Evolutionary conservation across 2,888 invertebrate species (phyloP), one percentile per base, ranked within the genome.

Genomic region (Acanthosepion pharaonis): DNA sequence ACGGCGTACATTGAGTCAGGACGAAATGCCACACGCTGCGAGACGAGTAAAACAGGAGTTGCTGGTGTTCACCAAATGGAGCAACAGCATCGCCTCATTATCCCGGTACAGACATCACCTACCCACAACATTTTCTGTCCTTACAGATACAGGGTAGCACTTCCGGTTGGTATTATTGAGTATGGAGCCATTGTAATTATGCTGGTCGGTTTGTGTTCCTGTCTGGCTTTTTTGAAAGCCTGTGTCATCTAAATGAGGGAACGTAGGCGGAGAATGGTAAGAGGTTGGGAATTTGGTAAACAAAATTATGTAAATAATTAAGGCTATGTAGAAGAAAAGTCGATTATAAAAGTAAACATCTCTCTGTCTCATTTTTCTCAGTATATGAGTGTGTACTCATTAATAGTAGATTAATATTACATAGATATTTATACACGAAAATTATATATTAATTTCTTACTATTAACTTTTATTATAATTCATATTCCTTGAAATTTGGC

Each of bases 141-240:
- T 78, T 11, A 78, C 15, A 78, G n/a, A 33, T 33, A n/a, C 33
- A 78, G n/a, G 78, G 78, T 33, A 78, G n/a, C n/a, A 78, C 78
- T 78, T 78, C 78, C 78, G 78, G 78, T 78, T 78, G 78, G n/a
- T 78, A 78, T 78, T 78, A 78, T 78, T 78, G 78, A 78, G 78
- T 78, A 33, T 78, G 78, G 78, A 78, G 78, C 78, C 78, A 78
- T 78, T 78, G 78, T n/a, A 78, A 78, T 78, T 78, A 78, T 78
- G 78, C n/a, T n/a, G 78, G 78, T 78, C 78, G 78, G 78, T 78
- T 78, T 15, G n/a, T n/a, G n/a, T n/a, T 78, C n/a, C 78, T 78
- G n/a, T n/a, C 78, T 78, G 33, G n/a, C 4, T 78, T 33, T 78
- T 78, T 78, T 18, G n/a, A 15, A n/a, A 78, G 78, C n/a, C n/a